A percentile compares a stretch with the other conserved stretches of the same genome.
These are phyloP conservation scores for Corapipo altera DNA, from an alignment of 2,113 vertebrate genomes.

Conservation along the genomic window DNA sequence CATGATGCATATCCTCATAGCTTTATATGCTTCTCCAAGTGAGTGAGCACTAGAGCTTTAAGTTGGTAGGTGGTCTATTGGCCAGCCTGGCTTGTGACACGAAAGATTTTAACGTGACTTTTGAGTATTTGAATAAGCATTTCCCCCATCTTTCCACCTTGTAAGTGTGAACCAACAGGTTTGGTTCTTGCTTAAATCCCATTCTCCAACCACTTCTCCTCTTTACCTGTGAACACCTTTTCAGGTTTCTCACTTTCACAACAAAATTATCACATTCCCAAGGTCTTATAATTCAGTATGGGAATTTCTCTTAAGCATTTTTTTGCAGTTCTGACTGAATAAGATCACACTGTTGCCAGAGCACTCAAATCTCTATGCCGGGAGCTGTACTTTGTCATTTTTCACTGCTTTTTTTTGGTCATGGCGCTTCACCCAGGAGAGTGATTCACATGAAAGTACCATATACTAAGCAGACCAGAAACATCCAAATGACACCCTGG, in stretches of 20 bases:
- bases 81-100: background rate
- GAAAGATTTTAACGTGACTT: background rate
- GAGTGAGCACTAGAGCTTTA: background rate
- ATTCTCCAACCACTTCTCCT: background rate
- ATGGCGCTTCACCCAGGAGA: background rate
- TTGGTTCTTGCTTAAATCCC: background rate
- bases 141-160: background rate
- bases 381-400: background rate
- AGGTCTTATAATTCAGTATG: background rate
- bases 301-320: background rate
- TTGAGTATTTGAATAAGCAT: background rate
- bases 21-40: background rate
- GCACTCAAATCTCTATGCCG: background rate
- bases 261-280: background rate
- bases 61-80: background rate
- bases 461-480: background rate
- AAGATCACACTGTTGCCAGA: background rate
- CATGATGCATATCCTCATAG: background rate
- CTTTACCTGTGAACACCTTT: background rate
- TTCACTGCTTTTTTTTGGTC: background rate
- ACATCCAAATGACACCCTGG: background rate
- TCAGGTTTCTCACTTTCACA: background rate
- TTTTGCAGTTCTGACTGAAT: background rate
- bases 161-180: background rate
- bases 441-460: rapidly evolving